Percentiles rank a stretch among this genome's conserved stretches.
Evolutionary conservation across 2,797 vertebrate genomes (phyloP).

Genomic region (Lepilemur ruficaudatus): DNA sequence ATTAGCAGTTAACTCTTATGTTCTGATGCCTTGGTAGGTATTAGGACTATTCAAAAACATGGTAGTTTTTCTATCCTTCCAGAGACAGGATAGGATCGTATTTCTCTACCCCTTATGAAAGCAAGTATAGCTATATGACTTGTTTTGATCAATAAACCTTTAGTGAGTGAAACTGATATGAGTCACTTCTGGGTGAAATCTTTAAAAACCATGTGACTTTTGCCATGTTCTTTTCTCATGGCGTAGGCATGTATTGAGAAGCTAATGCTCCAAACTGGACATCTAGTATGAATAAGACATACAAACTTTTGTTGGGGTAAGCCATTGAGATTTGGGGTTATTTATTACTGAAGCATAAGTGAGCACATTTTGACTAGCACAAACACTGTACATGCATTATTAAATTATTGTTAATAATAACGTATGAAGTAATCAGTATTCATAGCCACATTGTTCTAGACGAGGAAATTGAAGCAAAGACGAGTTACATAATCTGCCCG

Average conservation of each 20-base stretch:
- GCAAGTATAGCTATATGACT: not conserved
- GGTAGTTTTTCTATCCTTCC: not conserved
- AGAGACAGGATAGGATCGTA: not conserved
- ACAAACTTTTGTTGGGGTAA: slow-evolving; percentile 6
- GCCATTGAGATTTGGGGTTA: not conserved
- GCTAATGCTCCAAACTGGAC: not conserved
- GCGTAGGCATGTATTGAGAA: not conserved
- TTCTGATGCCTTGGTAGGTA: not conserved
- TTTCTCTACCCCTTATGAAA: not conserved
- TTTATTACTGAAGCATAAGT: slow-evolving; percentile 8
- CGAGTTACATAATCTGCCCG: not conserved
- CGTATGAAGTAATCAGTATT: not conserved
- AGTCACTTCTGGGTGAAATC: not conserved
- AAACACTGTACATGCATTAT: not conserved
- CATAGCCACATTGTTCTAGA: not conserved
- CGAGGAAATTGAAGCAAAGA: slow-evolving; percentile 21
- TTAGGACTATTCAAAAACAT: not conserved
- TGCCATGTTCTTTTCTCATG: not conserved
- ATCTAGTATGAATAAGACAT: slow-evolving; percentile 8
- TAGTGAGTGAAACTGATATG: not conserved
- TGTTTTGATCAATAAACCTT: not conserved
- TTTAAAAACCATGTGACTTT: not conserved
- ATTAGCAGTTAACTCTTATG: not conserved
- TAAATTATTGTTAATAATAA: not conserved
- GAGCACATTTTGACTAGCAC: not conserved